Base-by-base conservation (phyloP, 2,888 invertebrate species). In the Acholoe squamosa region DNA sequence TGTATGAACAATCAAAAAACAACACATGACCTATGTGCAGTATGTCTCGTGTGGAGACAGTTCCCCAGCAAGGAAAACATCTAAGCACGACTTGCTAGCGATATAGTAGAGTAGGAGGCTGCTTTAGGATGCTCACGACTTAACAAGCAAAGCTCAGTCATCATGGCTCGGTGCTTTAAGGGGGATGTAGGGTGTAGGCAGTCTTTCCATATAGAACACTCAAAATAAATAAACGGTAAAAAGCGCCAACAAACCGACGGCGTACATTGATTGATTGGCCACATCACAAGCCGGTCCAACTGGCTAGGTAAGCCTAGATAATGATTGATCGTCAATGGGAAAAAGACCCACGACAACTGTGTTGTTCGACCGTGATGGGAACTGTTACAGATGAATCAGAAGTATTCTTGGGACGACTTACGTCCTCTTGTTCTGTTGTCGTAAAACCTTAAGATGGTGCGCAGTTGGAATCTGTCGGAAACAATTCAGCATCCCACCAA, bases 351-450 rank as follows among this genome's bases (percentile, higher is more conserved):
- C 76, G 28, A 31, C 76, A 16, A 28, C 31, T 28, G 31, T 76
- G 76, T 76, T 76, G 76, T 1, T 76, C 76, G 76, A 76, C 28
- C 76, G 28, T 76, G 76, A 31, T 76, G 76, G 31, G 76, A 76
- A 76, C 25, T 16, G 14, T 16, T n/a, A 31, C 25, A 76, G 76
- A 76, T 76, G 76, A 25, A 3, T 10, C 76, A 61, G 25, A 61
- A 61, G 25, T 61, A 61, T 61, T 61, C 61, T n/a, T 22, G 25
- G 22, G 14, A 61, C 61, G 61, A n/a, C 61, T 3, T 61, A 25
- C 1, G 61, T 61, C 25, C 16, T 61, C 61, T 61, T 61, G 16
- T 25, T 25, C 43, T 43, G 43, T 43, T 10, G 5, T 10, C 5
- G 43, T 43, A 43, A 43, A 43, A 43, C 43, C 43, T 10, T 7